Evolutionary conservation across 2,113 vertebrate genomes (phyloP), one percentile per base, ranked within the genome.

Genomic region (Cervus canadensis): DNA sequence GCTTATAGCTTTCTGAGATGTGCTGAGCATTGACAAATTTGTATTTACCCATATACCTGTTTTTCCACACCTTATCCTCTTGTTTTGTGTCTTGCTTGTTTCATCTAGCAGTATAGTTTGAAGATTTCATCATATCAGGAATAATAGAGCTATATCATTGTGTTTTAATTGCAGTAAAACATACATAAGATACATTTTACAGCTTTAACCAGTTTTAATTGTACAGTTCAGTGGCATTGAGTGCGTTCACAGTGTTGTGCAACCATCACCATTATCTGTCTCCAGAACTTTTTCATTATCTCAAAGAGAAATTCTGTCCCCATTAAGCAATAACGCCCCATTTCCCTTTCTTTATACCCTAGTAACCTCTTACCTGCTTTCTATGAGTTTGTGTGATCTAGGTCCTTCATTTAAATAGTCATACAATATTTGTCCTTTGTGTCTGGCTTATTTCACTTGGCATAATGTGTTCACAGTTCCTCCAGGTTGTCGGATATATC

Each of bases 121-220:
- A 50, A 54, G 33, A 28, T 74, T 59, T n/a, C 40, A 71, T 97
- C 28, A n/a, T n/a, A 81, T 43, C 12, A 89, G 6, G 67, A 71
- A 67, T 56, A 79, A 71, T 11, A 79, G 56, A 96, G 2, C 56
- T 82, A 36, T 6, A 33, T 57, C 21, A 48, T 94, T 91, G 89
- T 91, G 89, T 97, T 96, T 83, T n/a, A 87, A n/a, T 78, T 86
- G 10, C 90, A 28, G 7, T 84, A 89, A 95, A 87, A 93, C 36
- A 82, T 86, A 56, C 10, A n/a, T 87, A 64, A 86, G 13, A 25
- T 83, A 62, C 43, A 94, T 71, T 79, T 71, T 84, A 81, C 14
- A 40, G 3, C 82, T 94, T 94, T 87, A 45, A 50, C 23, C 9
- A 62, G 82, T 86, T 95, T 93, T 92, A 54, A 83, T n/a, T 83